Base-by-base conservation (phyloP, 2,888 invertebrate species). In the Cheilosia impressa region DNA sequence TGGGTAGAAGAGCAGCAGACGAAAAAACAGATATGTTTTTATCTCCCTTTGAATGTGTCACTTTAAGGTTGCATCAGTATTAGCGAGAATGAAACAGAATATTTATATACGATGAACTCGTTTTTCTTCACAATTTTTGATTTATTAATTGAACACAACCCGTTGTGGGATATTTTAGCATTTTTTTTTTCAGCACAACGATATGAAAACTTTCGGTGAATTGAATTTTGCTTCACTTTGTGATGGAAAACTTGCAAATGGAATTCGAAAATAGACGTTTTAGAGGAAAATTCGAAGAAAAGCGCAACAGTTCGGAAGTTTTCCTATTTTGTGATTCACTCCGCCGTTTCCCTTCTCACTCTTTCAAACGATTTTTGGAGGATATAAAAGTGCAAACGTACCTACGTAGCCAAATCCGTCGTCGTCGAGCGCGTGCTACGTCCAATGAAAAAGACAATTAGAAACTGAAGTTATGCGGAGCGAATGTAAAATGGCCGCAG, bases 401-500 rank as follows among this genome's bases (percentile, higher is more conserved):
- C 55, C 47, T 66, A 85, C 41, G 71, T 68, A 63, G 47, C 47
- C 62, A 53, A 53, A 58, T 45, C 38, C 65, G 3, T 10, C 19
- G 53, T 31, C 43, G n/a, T 22, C 43, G n/a, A 75, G 34, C 55
- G 19, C 17, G 15, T 55, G 41, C 45, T 71, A 19, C 47, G 43
- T 76, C 34, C 71, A 85, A 65, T 50, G 58, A 63, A 84, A 75
- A 63, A 81, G 76, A 72, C 85, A 68, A 76, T 77, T 81, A 55
- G 65, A 80, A 75, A 76, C 76, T 80, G 58, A 77, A 66, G 22
- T 47, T 34, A 31, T 47, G 53, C 60, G 50, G 66, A 85, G 53
- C 60, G 50, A 71, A 85, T 66, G 62, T 71, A 85, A 85, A 81
- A 85, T 85, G 85, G 85, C 85, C 81, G 85, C 76, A 55, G 4